Evolutionary conservation across 2,113 vertebrate genomes (phyloP).

Genomic region (Gallinago paraguaiae): DNA sequence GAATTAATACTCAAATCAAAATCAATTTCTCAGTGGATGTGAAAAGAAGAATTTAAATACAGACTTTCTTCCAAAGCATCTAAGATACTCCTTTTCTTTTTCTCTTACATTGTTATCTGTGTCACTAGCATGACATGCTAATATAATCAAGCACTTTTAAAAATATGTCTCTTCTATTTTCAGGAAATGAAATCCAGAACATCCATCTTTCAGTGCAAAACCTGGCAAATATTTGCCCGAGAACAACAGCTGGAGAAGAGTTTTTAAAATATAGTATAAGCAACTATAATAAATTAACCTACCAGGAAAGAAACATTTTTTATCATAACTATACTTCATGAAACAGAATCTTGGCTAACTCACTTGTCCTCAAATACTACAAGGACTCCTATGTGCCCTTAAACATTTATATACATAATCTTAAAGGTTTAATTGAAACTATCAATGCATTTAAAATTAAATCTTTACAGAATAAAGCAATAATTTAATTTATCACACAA

Average conservation of each 20-base stretch:
- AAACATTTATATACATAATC: background rate
- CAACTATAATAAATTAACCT: background rate
- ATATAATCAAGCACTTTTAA: background rate
- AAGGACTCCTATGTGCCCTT: background rate
- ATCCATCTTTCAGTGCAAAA: background rate
- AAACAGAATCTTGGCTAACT: background rate
- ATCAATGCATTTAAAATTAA: background rate
- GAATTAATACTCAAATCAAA: background rate
- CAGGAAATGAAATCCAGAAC: background rate
- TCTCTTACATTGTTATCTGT: background rate
- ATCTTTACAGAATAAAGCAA: background rate
- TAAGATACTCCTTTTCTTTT: background rate
- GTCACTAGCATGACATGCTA: background rate
- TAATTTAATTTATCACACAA: background rate
- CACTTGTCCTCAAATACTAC: background rate
- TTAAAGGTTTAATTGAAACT: background rate
- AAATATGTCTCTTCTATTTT: background rate
- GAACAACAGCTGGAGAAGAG: background rate
- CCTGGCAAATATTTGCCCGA: background rate
- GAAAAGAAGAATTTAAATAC: background rate
- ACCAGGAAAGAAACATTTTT: background rate
- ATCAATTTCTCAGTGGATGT: background rate
- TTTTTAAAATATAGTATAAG: background rate
- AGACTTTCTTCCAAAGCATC: background rate
- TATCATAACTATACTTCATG: background rate